These are phyloP conservation scores for Phengaris alcon DNA, from an alignment of 2,888 invertebrate genomes.

Conservation along the genomic window DNA sequence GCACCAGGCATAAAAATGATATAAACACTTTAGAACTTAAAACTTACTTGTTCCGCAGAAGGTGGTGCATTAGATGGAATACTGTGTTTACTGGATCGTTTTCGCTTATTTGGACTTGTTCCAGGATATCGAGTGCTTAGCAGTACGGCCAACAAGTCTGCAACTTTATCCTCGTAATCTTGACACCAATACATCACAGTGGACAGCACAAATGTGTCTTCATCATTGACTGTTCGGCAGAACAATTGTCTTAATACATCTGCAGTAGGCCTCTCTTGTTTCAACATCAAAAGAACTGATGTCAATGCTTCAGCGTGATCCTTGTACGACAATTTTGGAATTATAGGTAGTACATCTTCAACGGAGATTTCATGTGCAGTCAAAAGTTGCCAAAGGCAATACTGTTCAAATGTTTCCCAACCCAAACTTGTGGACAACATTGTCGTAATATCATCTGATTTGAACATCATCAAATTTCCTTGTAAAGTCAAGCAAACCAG, in stretches of 20 bases:
- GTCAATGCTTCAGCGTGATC: conserved; percentile 96
- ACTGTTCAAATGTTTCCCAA: conserved; percentile 99
- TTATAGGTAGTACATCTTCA: conserved; percentile 89
- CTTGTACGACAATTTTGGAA: conserved; percentile 87
- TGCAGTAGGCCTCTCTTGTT: conserved; percentile 93
- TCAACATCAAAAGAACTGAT: conserved; percentile 92
- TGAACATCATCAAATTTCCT: conserved; percentile 91
- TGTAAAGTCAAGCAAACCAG: conserved; percentile 94
- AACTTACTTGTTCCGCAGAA: conserved; percentile 85
- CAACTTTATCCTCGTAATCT: conserved; percentile 92
- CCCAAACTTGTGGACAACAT: conserved; percentile 90
- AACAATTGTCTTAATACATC: conserved; percentile 92
- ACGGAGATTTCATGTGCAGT: conserved; percentile 95
- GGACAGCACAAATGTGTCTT: conserved; percentile 94
- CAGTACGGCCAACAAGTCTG: conserved; percentile 87
- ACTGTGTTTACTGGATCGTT: conserved; percentile 87
- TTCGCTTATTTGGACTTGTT: conserved; percentile 94
- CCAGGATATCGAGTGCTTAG: conserved; percentile 91
- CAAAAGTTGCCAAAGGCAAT: conserved; percentile 97
- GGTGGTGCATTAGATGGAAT: conserved; percentile 85
- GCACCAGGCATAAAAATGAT: no score
- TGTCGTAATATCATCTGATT: conserved; percentile 85
- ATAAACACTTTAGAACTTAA: no score
- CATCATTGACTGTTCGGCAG: conserved; percentile 84
- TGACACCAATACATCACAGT: conserved; percentile 97